A percentile compares a stretch with the other conserved stretches of the same genome.
Evolutionary conservation across 2,113 vertebrate genomes (phyloP).

Genomic region (Pheucticus melanocephalus): DNA sequence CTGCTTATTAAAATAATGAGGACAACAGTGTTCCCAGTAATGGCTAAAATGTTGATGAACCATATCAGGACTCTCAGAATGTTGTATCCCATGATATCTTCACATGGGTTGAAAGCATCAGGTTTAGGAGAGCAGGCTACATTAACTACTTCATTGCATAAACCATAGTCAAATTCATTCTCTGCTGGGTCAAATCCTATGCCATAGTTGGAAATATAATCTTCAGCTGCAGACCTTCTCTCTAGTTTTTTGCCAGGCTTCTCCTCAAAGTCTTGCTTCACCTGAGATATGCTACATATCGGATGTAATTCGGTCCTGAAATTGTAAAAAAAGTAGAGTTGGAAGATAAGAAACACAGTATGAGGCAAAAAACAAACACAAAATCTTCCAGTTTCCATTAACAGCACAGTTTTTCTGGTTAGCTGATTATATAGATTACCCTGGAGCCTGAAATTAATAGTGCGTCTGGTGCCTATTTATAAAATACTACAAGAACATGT

Average conservation of each 20-base stretch:
- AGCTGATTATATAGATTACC: background rate
- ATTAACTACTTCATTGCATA: conserved; percentile 77
- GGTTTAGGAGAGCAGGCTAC: conserved; percentile 84
- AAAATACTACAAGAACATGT: background rate
- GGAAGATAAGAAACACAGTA: background rate
- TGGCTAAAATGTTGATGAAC: conserved; percentile 88
- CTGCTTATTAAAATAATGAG: conserved; percentile 86
- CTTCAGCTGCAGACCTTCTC: conserved; percentile 41
- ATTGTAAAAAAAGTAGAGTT: conserved; percentile 33
- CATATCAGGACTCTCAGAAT: conserved; percentile 88
- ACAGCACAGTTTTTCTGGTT: background rate
- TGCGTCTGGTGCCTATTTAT: background rate
- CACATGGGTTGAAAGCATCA: conserved; percentile 93
- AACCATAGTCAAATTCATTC: conserved; percentile 68
- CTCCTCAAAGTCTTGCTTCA: conserved; percentile 50
- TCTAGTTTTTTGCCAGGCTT: background rate
- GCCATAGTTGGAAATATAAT: conserved; percentile 24
- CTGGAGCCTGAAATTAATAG: background rate
- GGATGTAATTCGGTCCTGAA: conserved; percentile 75
- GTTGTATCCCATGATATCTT: conserved; percentile 90
- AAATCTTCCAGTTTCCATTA: background rate
- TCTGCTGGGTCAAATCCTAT: conserved; percentile 55
- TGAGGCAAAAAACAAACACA: background rate
- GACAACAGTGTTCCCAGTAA: conserved; percentile 85
- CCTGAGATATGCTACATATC: conserved; percentile 73